Base-by-base conservation (phyloP, 2,888 invertebrate genomes). In the Xylota sylvarum region DNA sequence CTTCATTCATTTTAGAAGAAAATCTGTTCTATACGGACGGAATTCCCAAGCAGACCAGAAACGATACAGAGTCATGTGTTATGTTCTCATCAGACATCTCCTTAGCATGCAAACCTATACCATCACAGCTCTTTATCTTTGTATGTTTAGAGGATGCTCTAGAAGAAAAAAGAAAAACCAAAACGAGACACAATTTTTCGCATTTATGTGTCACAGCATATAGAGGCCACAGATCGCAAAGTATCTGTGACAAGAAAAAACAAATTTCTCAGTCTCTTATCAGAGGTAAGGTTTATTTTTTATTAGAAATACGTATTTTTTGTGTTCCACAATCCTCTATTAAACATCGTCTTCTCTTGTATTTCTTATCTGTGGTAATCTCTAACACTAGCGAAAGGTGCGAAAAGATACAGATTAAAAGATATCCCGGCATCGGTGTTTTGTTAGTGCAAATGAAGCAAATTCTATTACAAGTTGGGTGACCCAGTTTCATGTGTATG, bases 381-480 rank as follows among this genome's bases (percentile, higher is more conserved):
- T 78, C 37, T 52, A 32, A 27, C 69, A 77, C 40, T n/a, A 19
- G 23, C 69, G 52, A 69, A 60, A 77, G 69, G 77, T 77, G 77
- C 50, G 58, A 72, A 56, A 46, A 67, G 48, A 80, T 67, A 43
- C 58, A 67, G n/a, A 37, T 27, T 37, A 12, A 58, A 30, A 48
- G 40, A 65, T 73, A 73, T 67, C 48, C 43, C 50, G 32, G 14
- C 12, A 60, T 37, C 58, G 58, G 65, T 56, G 43, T 60, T 67
- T 52, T 9, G 65, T 43, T 35, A 60, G 40, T 35, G 40, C 72
- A 65, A 72, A 55, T 79, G 35, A 67, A 67, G 50, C 43, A 74
- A 74, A 67, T 80, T 74, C 60, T 60, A 37, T 60, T 74, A 67
- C 80, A 80, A 35, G 67, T 52, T 37, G 74, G 30, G 43, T 80